A percentile compares a stretch with the other conserved stretches of the same genome.
Evolutionary conservation across 2,113 vertebrate genomes (phyloP).

Genomic region (Notothenia rossii): DNA sequence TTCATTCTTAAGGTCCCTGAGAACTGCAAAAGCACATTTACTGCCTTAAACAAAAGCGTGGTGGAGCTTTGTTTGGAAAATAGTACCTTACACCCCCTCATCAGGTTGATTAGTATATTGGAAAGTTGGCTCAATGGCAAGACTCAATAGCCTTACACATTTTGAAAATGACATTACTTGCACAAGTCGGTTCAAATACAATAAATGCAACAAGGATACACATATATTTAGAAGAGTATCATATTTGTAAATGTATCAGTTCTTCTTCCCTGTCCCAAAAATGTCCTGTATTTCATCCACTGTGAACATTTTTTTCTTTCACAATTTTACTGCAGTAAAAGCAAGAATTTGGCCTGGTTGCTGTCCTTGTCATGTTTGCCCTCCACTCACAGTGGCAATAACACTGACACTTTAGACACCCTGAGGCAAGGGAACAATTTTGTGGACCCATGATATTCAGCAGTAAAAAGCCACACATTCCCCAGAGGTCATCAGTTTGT

Average conservation of each 20-base stretch:
- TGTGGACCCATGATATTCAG: slow-evolving; percentile 45
- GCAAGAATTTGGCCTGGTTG: background rate
- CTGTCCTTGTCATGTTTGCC: background rate
- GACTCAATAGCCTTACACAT: background rate
- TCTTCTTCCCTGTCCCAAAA: too few relatives aligned
- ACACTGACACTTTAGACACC: slow-evolving; percentile 25
- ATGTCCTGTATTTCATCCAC: too few relatives aligned
- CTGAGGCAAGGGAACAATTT: slow-evolving; percentile 25
- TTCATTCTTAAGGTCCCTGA: background rate
- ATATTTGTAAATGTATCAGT: too few relatives aligned
- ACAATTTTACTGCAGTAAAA: background rate
- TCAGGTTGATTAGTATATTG: slow-evolving; percentile 5
- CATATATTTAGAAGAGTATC: background rate
- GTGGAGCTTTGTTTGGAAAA: background rate
- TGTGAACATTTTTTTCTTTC: background rate
- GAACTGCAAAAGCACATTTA: background rate
- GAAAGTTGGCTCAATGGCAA: background rate
- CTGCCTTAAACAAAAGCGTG: background rate
- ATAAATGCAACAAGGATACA: background rate
- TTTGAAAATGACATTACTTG: background rate
- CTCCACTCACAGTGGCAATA: slow-evolving; percentile 1
- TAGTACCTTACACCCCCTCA: background rate
- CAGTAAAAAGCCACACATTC: slow-evolving; percentile 38
- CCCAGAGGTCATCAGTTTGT: slow-evolving; percentile 26
- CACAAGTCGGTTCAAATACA: background rate